phyloP scores from a whole-genome alignment of 2,797 vertebrate species.

The Pelobates cultripes region DNA sequence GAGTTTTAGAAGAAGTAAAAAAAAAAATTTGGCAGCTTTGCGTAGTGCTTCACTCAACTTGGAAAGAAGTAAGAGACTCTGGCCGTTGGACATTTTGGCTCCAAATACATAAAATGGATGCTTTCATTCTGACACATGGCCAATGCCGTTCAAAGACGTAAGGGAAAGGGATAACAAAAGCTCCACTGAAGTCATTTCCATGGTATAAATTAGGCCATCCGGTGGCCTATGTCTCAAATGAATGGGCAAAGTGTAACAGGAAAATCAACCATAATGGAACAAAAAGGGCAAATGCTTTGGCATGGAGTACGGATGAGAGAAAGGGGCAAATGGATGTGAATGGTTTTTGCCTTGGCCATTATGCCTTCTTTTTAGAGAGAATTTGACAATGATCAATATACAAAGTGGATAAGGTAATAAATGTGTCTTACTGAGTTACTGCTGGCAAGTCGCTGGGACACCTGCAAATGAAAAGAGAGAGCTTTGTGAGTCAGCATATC shows the following conservation, averaged over 20 bases:
- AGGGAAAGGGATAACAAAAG: conserved; percentile 71
- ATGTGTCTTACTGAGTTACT: conserved; percentile 63
- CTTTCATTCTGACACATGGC: conserved; percentile 71
- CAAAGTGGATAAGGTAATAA: conserved; percentile 74
- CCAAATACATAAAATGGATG: conserved; percentile 65
- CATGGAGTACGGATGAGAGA: conserved; percentile 71
- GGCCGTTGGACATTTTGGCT: conserved; percentile 63
- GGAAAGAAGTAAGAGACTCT: conserved; percentile 65
- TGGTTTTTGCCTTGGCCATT: conserved; percentile 73
- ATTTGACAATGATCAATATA: conserved; percentile 79
- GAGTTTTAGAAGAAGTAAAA: conserved; percentile 59
- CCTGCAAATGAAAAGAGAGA: conserved; percentile 70
- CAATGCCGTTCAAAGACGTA: conserved; percentile 70
- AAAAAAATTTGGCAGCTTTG: conserved; percentile 66
- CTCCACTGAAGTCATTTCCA: conserved; percentile 87
- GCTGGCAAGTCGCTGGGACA: conserved; percentile 71
- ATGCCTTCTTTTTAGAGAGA: conserved; percentile 66
- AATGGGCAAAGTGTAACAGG: conserved; percentile 89
- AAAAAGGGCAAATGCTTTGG: conserved; percentile 79
- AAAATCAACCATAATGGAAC: conserved; percentile 83
- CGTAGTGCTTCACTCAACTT: conserved; percentile 61
- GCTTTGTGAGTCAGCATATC: conserved; percentile 53
- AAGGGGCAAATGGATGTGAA: conserved; percentile 68
- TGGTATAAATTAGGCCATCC: conserved; percentile 81
- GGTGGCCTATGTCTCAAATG: conserved; percentile 83